Evolutionary conservation across 2,113 vertebrate species (phyloP).

Genomic region (Neolamprologus toae): DNA sequence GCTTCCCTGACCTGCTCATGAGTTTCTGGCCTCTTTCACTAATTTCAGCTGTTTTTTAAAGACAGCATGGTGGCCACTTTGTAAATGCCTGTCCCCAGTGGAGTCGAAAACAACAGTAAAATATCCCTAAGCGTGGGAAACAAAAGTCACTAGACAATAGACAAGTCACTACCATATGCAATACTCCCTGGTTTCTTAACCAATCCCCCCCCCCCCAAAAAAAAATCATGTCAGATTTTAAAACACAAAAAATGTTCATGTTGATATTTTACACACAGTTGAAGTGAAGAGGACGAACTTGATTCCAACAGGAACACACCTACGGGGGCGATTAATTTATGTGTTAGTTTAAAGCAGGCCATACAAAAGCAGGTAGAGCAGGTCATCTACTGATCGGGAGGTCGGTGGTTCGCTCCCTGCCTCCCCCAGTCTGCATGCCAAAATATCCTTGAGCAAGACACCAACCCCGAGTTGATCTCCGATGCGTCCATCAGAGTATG

Average conservation of each 20-base stretch:
- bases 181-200: neutral
- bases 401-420: rapidly evolving
- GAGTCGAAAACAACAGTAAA: neutral
- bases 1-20: neutral
- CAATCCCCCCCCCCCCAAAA: rapidly evolving
- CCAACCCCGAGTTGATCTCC: neutral
- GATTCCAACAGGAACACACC: neutral
- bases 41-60: neutral
- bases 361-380: rapidly evolving
- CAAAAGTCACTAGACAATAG: neutral
- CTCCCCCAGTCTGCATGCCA: neutral
- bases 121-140: neutral
- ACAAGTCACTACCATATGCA: neutral
- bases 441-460: neutral
- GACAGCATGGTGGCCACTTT: neutral
- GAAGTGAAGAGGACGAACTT: neutral
- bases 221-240: neutral
- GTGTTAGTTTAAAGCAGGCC: neutral
- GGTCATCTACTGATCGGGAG: neutral
- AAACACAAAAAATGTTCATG: neutral
- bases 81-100: neutral
- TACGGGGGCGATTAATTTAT: neutral
- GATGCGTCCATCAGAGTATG: rapidly evolving
- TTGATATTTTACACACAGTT: neutral
- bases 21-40: neutral